A percentile compares a stretch with the other conserved stretches of the same genome.
These are phyloP conservation scores for Orthonychiurus folsomi DNA, from an alignment of 2,888 invertebrate genomes.

Conservation along the genomic window DNA sequence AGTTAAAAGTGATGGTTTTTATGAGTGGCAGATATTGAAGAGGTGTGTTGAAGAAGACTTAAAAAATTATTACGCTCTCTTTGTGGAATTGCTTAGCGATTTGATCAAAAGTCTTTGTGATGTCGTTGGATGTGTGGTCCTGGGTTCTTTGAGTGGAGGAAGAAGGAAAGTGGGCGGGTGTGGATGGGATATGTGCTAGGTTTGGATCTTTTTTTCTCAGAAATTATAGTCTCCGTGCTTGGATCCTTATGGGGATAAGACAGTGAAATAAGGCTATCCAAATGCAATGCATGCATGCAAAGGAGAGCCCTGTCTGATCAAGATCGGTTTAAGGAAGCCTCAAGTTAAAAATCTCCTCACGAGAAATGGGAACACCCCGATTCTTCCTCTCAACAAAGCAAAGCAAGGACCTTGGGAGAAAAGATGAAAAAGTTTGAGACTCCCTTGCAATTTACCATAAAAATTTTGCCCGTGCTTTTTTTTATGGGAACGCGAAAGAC, in stretches of 20 bases:
- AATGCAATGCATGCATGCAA: background rate
- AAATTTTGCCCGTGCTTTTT: constrained; percentile 27
- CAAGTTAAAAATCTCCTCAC: constrained; percentile 12
- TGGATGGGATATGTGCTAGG: background rate
- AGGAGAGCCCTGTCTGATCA: background rate
- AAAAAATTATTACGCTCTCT: background rate
- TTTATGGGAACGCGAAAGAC: constrained; percentile 29
- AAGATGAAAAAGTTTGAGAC: background rate
- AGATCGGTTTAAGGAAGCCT: constrained; percentile 2
- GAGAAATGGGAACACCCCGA: constrained; percentile 3
- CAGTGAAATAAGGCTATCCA: background rate
- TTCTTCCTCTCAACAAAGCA: constrained; percentile 11
- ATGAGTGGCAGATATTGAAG: too few species aligned
- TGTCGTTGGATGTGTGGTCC: too few species aligned
- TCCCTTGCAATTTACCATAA: constrained; percentile 28
- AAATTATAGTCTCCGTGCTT: background rate
- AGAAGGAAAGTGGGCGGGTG: too few species aligned
- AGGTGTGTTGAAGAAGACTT: background rate
- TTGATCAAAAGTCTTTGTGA: too few species aligned
- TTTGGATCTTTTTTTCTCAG: background rate
- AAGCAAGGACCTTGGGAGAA: constrained; percentile 3
- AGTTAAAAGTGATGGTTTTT: too few species aligned
- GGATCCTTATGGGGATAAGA: background rate
- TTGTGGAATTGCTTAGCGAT: background rate
- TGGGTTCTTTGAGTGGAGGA: background rate